phyloP scores from a whole-genome alignment of 2,888 invertebrate species.

The Octonoba sinensis region DNA sequence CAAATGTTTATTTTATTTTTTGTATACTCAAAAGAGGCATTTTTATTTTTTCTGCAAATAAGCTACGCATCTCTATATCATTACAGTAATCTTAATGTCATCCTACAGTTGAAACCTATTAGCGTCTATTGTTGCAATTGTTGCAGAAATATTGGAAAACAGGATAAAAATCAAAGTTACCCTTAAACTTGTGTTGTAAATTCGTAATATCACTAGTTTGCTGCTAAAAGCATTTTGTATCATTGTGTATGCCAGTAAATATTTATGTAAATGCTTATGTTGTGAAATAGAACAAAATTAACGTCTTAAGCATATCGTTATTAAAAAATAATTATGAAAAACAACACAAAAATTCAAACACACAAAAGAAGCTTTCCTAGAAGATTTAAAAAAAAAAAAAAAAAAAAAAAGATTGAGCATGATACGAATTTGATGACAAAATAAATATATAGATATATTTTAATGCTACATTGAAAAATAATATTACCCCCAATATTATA shows the following conservation, averaged over 20 bases:
- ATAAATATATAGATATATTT: neutral
- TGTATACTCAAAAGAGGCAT: slow-evolving; percentile 32
- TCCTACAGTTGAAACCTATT: slow-evolving; percentile 54
- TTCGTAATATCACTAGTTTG: slow-evolving; percentile 50
- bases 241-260: slow-evolving; percentile 61
- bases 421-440: too few species aligned
- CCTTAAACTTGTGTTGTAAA: slow-evolving; percentile 22
- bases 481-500: too few species aligned
- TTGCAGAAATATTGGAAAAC: slow-evolving; percentile 38
- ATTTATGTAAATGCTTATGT: neutral
- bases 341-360: neutral
- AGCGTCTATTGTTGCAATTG: slow-evolving; percentile 57
- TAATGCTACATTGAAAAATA: neutral
- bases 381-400: neutral
- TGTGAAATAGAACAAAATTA: neutral
- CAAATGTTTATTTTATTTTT: slow-evolving; percentile 34
- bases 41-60: slow-evolving; percentile 48
- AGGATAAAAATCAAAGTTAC: slow-evolving; percentile 26
- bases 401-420: too few species aligned
- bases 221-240: slow-evolving; percentile 64
- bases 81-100: slow-evolving; percentile 43
- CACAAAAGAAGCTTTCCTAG: neutral
- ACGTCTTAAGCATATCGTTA: neutral
- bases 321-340: neutral
- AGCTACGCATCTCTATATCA: slow-evolving; percentile 53